Evolutionary conservation across 1,140 invertebrate species (phyloP), one percentile per base, ranked within the genome.

Genomic region (Caerostris extrusa): DNA sequence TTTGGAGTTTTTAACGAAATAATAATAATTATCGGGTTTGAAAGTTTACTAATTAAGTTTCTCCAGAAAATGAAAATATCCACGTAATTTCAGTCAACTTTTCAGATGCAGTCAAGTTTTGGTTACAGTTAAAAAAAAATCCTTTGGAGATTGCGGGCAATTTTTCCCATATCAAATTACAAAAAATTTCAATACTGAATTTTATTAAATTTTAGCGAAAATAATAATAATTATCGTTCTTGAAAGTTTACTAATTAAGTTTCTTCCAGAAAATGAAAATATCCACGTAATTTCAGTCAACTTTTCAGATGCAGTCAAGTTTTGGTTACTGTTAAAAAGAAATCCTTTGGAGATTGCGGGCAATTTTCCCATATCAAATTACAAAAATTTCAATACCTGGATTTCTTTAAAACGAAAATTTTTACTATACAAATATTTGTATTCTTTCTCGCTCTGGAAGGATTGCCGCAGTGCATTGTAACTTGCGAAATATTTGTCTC

Each of bases 401-500:
- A 58, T 91, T 91, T 91, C 71, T 91, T 91, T 81, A 34, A 60
- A 61, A 60, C 12, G 6, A 19, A 82, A 61, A n/a, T 82, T 91
- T 91, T 91, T 82, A 91, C 34, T 61, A 60, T 61, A 57, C 50
- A 69, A 90, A 90, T 82, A 91, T 82, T 91, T 91, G 71, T 55
- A 91, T 91, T 61, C n/a, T 90, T 90, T 90, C 87, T 69, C 60
- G 87, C 56, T 19, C 10, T 91, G 57, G 77, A 71, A 69, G 87
- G 55, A 61, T 58, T 14, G 12, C 60, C 19, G 12, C n/a, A 58
- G 71, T 50, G 58, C 34, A 82, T 82, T 91, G 90, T 61, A 82
- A 60, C n/a, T 57, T 8, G 69, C 71, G 82, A 91, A 91, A 91
- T 91, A 91, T 91, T 91, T 91, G 90, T 91, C 57, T 81, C 71